phyloP scores from a whole-genome alignment of 2,797 vertebrate genomes.

The Muscicapa comitata region DNA sequence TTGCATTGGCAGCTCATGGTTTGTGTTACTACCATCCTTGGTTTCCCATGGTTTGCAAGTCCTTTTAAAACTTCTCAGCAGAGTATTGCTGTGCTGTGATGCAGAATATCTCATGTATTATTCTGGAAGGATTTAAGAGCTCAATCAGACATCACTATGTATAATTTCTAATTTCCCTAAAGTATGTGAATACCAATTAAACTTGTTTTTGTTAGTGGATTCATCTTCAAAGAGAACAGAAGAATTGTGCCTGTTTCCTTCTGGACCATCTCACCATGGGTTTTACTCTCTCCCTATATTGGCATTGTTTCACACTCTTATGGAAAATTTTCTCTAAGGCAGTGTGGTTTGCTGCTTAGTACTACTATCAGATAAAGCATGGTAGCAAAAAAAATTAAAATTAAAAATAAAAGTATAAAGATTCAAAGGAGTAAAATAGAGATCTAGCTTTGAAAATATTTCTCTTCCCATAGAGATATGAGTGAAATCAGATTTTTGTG shows the following conservation, averaged over 20 bases:
- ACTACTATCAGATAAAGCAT: not conserved
- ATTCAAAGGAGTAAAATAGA: not conserved
- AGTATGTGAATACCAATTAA: not conserved
- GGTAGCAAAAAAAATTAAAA: not conserved
- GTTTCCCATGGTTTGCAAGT: not conserved
- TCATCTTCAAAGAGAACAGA: not conserved
- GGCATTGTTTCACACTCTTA: not conserved
- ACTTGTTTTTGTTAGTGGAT: not conserved
- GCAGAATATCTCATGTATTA: not conserved
- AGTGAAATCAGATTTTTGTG: not conserved
- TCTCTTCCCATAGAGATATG: not conserved
- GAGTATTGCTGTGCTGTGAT: not conserved
- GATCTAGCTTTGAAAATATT: not conserved
- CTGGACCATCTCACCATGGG: not conserved
- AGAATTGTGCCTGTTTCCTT: not conserved
- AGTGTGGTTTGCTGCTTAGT: not conserved
- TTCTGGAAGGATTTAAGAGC: not conserved
- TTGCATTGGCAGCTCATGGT: not conserved
- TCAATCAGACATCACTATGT: not conserved
- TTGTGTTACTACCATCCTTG: not conserved
- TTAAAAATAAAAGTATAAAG: not conserved
- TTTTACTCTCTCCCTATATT: not conserved
- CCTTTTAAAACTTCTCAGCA: conserved; percentile 9
- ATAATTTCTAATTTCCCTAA: not conserved
- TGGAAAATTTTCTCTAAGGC: not conserved